Percentiles rank a stretch among this genome's conserved stretches.
Conservation (phyloP, 1,140 invertebrate species). For the Aporrectodea caliginosa region DNA sequence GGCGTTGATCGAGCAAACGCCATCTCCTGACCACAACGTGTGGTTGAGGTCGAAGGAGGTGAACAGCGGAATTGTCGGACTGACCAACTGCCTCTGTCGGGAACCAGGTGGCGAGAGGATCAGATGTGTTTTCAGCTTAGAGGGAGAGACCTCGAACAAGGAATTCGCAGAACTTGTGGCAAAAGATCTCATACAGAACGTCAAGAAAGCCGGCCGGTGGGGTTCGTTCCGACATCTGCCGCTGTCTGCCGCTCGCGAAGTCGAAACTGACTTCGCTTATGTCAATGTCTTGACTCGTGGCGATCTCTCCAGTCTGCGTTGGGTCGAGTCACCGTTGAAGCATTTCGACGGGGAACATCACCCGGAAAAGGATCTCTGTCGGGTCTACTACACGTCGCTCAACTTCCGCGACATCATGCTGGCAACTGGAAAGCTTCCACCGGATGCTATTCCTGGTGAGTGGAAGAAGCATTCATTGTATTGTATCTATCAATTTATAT, state of each 20-base stretch:
- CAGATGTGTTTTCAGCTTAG: neutral
- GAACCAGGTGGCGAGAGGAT: slow-evolving; percentile 75
- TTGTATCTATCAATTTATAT: no score
- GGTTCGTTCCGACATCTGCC: slow-evolving; percentile 77
- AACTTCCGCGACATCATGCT: slow-evolving; percentile 98
- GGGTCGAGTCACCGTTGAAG: slow-evolving; percentile 82
- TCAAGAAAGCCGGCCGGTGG: slow-evolving; percentile 73
- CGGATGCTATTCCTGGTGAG: slow-evolving; percentile 88
- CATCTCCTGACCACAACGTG: slow-evolving; percentile 53
- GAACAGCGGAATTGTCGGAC: slow-evolving; percentile 72
- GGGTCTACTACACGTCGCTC: slow-evolving; percentile 85
- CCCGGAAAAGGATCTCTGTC: slow-evolving; percentile 66
- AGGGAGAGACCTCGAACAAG: neutral
- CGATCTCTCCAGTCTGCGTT: slow-evolving; percentile 84
- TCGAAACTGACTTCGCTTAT: slow-evolving; percentile 75
- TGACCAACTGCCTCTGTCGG: slow-evolving; percentile 80
- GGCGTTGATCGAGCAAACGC: slow-evolving; percentile 53
- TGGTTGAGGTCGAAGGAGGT: slow-evolving; percentile 46
- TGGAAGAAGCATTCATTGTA: slow-evolving; percentile 33
- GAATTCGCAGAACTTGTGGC: slow-evolving; percentile 56
- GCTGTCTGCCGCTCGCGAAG: slow-evolving; percentile 45
- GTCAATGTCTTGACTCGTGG: slow-evolving; percentile 84
- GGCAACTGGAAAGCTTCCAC: slow-evolving; percentile 88
- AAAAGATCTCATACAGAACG: slow-evolving; percentile 78
- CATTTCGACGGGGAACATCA: slow-evolving; percentile 34